phyloP scores from a whole-genome alignment of 2,797 vertebrate species.

The Anolis apletophallus region DNA sequence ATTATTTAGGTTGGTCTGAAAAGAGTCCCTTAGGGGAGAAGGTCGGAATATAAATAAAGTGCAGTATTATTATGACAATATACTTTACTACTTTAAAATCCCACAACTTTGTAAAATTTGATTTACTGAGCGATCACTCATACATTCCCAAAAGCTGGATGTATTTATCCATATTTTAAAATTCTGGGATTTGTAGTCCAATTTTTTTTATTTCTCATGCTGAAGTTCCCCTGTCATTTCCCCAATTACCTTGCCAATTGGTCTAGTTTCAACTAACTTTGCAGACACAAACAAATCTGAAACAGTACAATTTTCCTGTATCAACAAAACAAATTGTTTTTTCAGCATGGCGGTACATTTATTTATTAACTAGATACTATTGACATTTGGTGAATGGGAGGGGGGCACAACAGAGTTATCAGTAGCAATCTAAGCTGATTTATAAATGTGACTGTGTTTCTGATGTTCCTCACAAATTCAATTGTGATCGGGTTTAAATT shows the following conservation, averaged over 20 bases:
- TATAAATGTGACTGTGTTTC: background rate
- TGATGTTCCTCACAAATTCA: slow-evolving; percentile 15
- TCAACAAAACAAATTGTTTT: slow-evolving; percentile 3
- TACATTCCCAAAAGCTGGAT: background rate
- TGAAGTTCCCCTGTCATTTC: background rate
- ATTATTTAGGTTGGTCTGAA: no score
- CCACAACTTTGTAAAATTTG: background rate
- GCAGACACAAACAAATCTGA: background rate
- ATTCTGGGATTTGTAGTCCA: background rate
- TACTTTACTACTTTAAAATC: background rate
- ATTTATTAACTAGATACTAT: slow-evolving; percentile 1
- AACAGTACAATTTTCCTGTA: background rate
- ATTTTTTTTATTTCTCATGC: background rate
- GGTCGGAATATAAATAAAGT: no score
- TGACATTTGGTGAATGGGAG: background rate
- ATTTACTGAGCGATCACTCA: background rate
- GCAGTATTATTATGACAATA: background rate
- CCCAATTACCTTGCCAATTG: background rate
- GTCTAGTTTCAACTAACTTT: background rate
- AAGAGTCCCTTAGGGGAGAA: no score
- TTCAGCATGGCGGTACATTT: background rate
- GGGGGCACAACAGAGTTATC: background rate
- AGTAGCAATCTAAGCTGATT: slow-evolving; percentile 13
- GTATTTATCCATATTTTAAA: no score
- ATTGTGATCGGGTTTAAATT: slow-evolving; percentile 30